phyloP scores from a whole-genome alignment of 1,140 invertebrate species.

The Bombus waltoni region DNA sequence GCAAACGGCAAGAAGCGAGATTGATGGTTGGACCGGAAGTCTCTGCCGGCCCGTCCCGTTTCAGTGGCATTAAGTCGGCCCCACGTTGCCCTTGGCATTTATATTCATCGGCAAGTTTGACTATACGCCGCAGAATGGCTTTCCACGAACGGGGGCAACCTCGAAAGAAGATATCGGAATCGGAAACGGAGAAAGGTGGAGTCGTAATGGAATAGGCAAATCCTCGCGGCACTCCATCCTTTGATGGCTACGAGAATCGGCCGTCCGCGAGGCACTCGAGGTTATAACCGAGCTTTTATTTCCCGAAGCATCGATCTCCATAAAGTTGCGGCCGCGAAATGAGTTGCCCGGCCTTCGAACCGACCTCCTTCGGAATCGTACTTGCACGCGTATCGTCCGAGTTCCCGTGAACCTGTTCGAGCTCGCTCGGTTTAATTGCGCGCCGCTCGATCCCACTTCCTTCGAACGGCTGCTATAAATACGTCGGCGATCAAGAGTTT shows the following conservation, averaged over 20 bases:
- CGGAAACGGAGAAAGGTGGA: neutral
- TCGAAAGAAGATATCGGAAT: conserved; percentile 35
- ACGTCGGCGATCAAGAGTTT: neutral
- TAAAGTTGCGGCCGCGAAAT: conserved; percentile 20
- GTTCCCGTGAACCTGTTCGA: neutral
- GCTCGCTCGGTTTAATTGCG: neutral
- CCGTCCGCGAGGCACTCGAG: neutral
- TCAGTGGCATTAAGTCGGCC: conserved; percentile 50
- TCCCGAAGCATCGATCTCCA: conserved; percentile 25
- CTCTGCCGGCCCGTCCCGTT: conserved; percentile 29
- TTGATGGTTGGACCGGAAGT: conserved; percentile 30
- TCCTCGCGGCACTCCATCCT: conserved; percentile 32
- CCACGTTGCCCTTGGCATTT: conserved; percentile 58
- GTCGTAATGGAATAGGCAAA: conserved; percentile 63
- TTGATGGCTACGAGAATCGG: neutral
- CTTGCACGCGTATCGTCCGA: neutral
- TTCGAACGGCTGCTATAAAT: neutral
- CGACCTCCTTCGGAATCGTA: conserved; percentile 16
- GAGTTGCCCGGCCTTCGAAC: neutral
- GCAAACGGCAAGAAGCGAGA: conserved; percentile 39
- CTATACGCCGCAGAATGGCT: conserved; percentile 49
- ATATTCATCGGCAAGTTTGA: conserved; percentile 70
- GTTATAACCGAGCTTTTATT: conserved; percentile 27
- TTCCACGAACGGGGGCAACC: neutral
- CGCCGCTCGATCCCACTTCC: neutral